Base-by-base conservation (phyloP, 2,797 vertebrate species). In the Paramormyrops hopkinsi region DNA sequence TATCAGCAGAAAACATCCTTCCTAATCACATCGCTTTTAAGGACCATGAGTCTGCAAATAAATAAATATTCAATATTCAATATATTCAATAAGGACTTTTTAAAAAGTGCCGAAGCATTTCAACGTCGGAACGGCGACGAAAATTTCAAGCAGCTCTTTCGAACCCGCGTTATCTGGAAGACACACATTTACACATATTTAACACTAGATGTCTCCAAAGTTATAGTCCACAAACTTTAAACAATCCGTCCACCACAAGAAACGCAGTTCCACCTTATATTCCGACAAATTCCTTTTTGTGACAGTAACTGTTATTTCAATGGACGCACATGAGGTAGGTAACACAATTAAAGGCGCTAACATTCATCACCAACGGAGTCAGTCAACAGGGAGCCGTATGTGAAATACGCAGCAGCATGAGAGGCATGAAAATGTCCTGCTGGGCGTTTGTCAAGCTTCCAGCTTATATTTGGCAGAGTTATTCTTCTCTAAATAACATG, bases 131-230 rank as follows among this genome's bases (percentile, higher is more conserved):
- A 73, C 1, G 9, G 14, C 12, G 65, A 37, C 29, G 29, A 12
- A 37, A 37, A 37, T 73, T 73, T 41, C 33, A 76, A 41, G 0
- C 14, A 37, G 33, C 33, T 76, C 65, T 17, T 37, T 73, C 0
- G 11, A 73, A 37, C 14, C 29, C 25, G 29, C 65, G 29, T 73
- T 37, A 37, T 37, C 12, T 4, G 14, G 14, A 76, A 41, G 69
- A 37, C 33, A 37, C 25, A 19, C n/a, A 84, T 50, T 22, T 84
- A 84, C 82, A 85, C 83, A 85, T 9, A 14, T 25, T 85, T 17
- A 25, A 25, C 83, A 85, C 83, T 51, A 85, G 83, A 85, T 51
- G 83, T 85, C 83, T 85, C 83, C 48, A 85, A 50, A 85, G 22
- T 33, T 3, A 87, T 22, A 86, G n/a, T 59, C 37, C n/a, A 17